phyloP scores from a whole-genome alignment of 1,140 invertebrate genomes.

The Sogatella furcifera region DNA sequence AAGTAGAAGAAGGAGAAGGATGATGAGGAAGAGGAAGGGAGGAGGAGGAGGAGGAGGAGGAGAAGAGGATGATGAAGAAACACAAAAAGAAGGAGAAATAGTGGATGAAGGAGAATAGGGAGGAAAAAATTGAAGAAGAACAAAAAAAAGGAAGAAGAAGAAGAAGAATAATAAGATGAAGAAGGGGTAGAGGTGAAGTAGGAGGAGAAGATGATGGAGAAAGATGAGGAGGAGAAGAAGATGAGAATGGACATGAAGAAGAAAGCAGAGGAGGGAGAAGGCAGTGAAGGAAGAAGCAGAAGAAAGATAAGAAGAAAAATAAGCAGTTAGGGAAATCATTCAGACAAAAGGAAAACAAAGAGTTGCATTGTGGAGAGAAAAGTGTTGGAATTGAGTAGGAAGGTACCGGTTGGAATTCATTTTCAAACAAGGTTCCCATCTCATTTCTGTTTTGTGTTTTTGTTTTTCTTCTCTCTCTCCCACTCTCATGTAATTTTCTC shows the following conservation, averaged over 20 bases:
- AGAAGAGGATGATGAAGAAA: not conserved
- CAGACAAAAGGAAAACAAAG: too few species aligned
- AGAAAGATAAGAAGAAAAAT: too few species aligned
- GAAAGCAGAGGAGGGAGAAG: not conserved
- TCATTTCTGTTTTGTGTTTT: too few species aligned
- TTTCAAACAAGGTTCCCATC: too few species aligned
- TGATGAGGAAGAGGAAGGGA: not conserved
- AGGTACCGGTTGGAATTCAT: too few species aligned
- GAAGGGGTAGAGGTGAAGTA: not conserved
- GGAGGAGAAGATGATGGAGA: not conserved
- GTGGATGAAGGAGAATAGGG: not conserved
- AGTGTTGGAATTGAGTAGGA: too few species aligned
- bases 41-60: not conserved
- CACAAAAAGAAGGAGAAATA: not conserved
- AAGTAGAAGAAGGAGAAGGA: not conserved
- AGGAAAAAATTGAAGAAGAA: not conserved
- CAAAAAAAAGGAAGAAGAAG: not conserved
- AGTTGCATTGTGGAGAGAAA: too few species aligned
- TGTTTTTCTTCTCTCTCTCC: too few species aligned
- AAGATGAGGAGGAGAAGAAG: not conserved
- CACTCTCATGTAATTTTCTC: too few species aligned
- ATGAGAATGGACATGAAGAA: not conserved
- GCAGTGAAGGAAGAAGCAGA: not conserved
- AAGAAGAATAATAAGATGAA: not conserved
- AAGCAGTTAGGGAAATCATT: too few species aligned